Conservation (phyloP, 92 coral and sea anemone species). For the Zoanthus gigantus region DNA sequence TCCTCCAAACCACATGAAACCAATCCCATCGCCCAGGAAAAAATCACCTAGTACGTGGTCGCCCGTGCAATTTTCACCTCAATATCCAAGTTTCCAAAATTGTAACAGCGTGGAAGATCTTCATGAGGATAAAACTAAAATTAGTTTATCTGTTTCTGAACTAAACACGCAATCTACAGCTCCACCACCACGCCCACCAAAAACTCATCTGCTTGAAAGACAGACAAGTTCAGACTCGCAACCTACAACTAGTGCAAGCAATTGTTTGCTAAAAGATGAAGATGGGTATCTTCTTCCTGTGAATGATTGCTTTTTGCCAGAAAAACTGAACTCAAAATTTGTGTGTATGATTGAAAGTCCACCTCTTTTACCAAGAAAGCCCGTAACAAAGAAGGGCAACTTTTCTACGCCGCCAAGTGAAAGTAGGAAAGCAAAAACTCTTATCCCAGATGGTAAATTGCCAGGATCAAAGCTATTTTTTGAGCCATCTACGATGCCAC, state of each 20-base stretch:
- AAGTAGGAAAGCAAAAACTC: background rate
- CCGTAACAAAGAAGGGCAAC: background rate
- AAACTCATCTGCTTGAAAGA: background rate
- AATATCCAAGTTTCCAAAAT: no score
- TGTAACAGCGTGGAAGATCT: background rate
- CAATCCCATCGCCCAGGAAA: background rate
- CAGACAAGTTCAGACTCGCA: background rate
- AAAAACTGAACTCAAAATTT: no score
- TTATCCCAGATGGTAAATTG: background rate
- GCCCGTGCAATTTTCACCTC: background rate
- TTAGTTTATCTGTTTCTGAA: background rate
- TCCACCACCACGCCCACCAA: constrained; percentile 3
- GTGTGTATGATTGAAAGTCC: background rate
- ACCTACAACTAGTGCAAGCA: no score
- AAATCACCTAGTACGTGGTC: background rate
- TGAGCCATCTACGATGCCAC: background rate
- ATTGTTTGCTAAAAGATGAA: background rate
- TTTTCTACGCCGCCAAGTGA: background rate
- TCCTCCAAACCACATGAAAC: background rate
- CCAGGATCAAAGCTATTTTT: background rate
- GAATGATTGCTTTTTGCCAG: background rate
- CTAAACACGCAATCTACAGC: background rate
- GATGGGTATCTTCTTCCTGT: background rate
- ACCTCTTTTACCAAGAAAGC: constrained; percentile 2
- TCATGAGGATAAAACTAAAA: background rate